Percentiles rank a stretch among this genome's conserved stretches.
Conservation (phyloP, 2,888 invertebrate species). For the Cenopis cana region DNA sequence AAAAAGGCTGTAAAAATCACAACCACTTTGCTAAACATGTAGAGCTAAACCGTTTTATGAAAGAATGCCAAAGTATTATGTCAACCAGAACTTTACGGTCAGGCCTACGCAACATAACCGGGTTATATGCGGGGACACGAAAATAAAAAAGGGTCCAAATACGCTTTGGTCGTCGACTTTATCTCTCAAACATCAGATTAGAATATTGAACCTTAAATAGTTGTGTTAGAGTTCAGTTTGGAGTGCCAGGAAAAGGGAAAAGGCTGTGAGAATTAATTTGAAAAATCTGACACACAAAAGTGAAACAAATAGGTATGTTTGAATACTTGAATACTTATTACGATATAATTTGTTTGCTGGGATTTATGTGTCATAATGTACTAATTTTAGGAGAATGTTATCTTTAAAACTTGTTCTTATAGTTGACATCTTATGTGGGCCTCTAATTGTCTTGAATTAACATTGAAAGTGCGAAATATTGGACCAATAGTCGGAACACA, state of each 20-base stretch:
- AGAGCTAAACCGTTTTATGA: not conserved
- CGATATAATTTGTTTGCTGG: not conserved
- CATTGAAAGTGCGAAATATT: not conserved
- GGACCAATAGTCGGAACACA: not conserved
- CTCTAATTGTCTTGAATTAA: no score
- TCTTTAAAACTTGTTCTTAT: no score
- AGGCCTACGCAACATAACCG: constrained; percentile 12
- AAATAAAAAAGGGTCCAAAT: constrained; percentile 20
- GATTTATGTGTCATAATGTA: no score
- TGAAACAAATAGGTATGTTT: constrained; percentile 1
- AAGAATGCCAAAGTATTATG: constrained; percentile 23
- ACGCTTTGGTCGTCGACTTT: constrained; percentile 8
- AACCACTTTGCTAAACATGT: not conserved
- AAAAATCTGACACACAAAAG: constrained; percentile 12
- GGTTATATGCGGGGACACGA: constrained; percentile 20
- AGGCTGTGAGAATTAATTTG: constrained; percentile 18
- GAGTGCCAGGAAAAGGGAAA: not conserved
- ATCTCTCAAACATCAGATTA: not conserved
- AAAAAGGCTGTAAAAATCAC: not conserved
- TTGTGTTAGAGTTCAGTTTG: not conserved
- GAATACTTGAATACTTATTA: constrained; percentile 19
- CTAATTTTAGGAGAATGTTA: no score
- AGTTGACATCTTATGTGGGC: no score
- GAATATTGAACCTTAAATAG: not conserved
- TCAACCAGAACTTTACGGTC: constrained; percentile 26